These are phyloP conservation scores for Illadopsis cleaveri DNA, from an alignment of 2,113 vertebrate species.

Conservation along the genomic window DNA sequence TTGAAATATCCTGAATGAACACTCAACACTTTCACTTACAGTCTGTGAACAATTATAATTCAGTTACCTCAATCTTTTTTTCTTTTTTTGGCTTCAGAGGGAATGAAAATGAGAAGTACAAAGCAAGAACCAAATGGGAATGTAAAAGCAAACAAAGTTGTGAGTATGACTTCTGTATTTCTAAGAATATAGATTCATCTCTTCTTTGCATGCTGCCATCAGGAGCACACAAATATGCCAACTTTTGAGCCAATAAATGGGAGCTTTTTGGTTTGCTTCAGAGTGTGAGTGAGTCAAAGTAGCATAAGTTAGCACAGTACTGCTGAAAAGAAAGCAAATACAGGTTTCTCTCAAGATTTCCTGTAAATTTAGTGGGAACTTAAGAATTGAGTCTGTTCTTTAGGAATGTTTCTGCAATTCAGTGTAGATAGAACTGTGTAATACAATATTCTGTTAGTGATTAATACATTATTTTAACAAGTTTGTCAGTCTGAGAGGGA, in stretches of 20 bases:
- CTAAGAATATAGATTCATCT: background rate
- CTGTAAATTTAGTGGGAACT: background rate
- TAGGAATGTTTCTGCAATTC: background rate
- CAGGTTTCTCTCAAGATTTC: background rate
- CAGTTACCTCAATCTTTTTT: background rate
- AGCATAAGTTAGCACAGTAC: background rate
- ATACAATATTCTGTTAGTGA: background rate
- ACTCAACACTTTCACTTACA: background rate
- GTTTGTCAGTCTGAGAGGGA: background rate
- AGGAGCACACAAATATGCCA: background rate
- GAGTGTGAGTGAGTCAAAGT: background rate
- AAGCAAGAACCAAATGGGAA: slow-evolving; percentile 90
- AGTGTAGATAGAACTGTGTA: background rate
- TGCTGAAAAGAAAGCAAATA: background rate
- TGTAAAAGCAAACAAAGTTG: slow-evolving; percentile 87
- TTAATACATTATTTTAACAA: background rate
- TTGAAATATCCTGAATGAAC: background rate
- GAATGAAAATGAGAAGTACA: slow-evolving; percentile 95
- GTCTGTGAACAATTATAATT: background rate
- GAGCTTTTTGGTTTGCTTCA: background rate
- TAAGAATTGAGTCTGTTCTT: background rate
- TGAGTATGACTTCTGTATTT: slow-evolving; percentile 59
- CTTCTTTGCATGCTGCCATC: background rate
- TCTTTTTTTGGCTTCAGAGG: slow-evolving; percentile 73
- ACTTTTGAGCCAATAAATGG: background rate